These are phyloP conservation scores for Cydia amplana DNA, from an alignment of 1,140 invertebrate species.

Conservation along the genomic window DNA sequence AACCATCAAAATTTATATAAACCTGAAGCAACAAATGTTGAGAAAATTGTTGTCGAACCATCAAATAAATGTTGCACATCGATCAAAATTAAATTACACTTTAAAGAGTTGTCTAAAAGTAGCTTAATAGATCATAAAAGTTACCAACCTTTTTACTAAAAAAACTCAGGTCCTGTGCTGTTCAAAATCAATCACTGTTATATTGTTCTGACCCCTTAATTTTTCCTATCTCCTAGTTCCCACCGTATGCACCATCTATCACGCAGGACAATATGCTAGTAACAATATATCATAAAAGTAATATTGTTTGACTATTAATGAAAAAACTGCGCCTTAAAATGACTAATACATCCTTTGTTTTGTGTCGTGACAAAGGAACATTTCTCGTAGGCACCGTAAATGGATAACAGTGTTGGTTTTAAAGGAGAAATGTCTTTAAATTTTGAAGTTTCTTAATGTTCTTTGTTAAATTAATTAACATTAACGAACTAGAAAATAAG, in stretches of 20 bases:
- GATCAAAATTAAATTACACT: neutral
- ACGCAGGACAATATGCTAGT: constrained; percentile 6
- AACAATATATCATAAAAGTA: constrained; percentile 30
- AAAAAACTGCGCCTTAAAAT: constrained; percentile 38
- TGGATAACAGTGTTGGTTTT: constrained; percentile 42
- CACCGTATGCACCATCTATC: constrained; percentile 11
- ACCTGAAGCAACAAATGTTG: too few relatives aligned
- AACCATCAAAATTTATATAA: too few relatives aligned
- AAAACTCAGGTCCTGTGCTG: neutral
- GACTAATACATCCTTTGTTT: constrained; percentile 44
- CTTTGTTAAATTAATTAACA: too few relatives aligned
- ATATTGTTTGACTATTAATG: neutral
- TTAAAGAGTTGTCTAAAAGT: neutral
- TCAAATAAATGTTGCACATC: neutral
- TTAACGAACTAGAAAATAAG: too few relatives aligned
- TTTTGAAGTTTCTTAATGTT: neutral
- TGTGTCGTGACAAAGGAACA: constrained; percentile 49
- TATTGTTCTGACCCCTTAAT: constrained; percentile 12
- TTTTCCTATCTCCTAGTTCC: constrained; percentile 1
- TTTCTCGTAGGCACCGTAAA: constrained; percentile 41
- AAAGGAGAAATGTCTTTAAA: constrained; percentile 1
- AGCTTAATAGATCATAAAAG: neutral
- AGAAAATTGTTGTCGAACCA: neutral
- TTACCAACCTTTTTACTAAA: neutral
- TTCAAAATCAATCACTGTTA: constrained; percentile 14